Evolutionary conservation across 2,113 vertebrate species (phyloP), one percentile per base, ranked within the genome.

Genomic region (Pica pica): DNA sequence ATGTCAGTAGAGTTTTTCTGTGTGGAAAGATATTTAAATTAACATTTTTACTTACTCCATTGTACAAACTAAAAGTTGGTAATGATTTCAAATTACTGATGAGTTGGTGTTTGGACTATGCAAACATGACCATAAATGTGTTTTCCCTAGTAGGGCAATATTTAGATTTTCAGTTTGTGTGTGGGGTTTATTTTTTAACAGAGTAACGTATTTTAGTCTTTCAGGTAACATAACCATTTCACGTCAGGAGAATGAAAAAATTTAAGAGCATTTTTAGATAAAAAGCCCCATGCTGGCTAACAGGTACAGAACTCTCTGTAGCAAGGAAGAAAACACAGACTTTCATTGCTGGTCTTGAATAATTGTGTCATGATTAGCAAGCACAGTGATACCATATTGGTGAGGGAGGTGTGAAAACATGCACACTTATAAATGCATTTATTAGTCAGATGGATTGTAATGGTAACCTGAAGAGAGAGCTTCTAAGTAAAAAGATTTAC

Each of bases 1-100:
- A 99, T 99, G 98, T 98, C 98, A 98, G 98, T 98, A 97, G 99
- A 98, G 98, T 98, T 98, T 96, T 97, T 95, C 96, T 97, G 95
- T 97, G 98, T 97, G 97, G 97, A 97, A 98, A 98, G 97, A 97
- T 97, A 98, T 97, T 98, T 98, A 98, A 98, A 97, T 97, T 95
- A 97, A 87, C 2, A 0, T 97, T 98, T 97, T 96, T 95, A 94
- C 97, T 96, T 95, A 97, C 94, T 98, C 91, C 90, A 95, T 97
- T 97, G 93, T 97, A 89, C 55, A 96, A 97, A 97, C 94, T 81
- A 97, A 98, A 97, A 94, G 94, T 96, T 91, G 91, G 96, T 97
- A 94, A 96, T 97, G 96, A 98, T 97, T 98, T 97, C 73, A 91
- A 93, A 84, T 95, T 93, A 97, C 92, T 93, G 94, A 95, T 96